Base-by-base conservation (phyloP, 2,888 invertebrate species). In the Allygus modestus region DNA sequence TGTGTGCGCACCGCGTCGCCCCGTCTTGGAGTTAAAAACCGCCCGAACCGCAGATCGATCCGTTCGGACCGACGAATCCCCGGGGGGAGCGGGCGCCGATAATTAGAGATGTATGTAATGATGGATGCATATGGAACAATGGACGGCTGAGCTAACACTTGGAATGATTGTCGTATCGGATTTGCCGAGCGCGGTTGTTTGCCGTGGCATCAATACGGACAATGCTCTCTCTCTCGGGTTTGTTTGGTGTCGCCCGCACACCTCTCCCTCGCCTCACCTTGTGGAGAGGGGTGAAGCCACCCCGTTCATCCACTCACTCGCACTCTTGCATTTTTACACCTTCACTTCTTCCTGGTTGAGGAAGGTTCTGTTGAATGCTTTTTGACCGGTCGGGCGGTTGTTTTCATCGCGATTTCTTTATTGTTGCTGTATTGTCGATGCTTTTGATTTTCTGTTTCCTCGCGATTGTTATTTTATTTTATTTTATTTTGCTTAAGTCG, bases 81-180 rank as follows among this genome's bases (percentile, higher is more conserved):
- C 37, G 28, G 41, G 79, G 79, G 51, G 28, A 28, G 33, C 51
- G 33, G 51, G 33, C 51, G 58, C 79, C 51, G 79, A 79, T 79
- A 79, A 79, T 79, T 79, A 58, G 79, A 79, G 79, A 79, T 79
- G 79, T 79, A 79, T 79, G 79, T 79, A 79, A 79, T 79, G 79
- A 79, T 79, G 79, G 79, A 79, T 79, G 79, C 79, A 79, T 79
- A 79, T 79, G 79, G 79, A 79, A 79, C 79, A 79, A 79, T 79
- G 79, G 58, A 54, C 58, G 77, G 79, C 79, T 79, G 79, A 79
- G 79, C 79, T n/a, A 79, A 79, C 79, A 79, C 79, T 79, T 79
- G 79, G 79, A 79, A 79, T 58, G 77, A 77, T 77, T 77, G 77
- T 77, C 77, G 77, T 77, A 77, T 77, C 77, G 79, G 79, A 79